Conservation (phyloP, 2,113 vertebrate species). For the Anser brachyrhynchus region DNA sequence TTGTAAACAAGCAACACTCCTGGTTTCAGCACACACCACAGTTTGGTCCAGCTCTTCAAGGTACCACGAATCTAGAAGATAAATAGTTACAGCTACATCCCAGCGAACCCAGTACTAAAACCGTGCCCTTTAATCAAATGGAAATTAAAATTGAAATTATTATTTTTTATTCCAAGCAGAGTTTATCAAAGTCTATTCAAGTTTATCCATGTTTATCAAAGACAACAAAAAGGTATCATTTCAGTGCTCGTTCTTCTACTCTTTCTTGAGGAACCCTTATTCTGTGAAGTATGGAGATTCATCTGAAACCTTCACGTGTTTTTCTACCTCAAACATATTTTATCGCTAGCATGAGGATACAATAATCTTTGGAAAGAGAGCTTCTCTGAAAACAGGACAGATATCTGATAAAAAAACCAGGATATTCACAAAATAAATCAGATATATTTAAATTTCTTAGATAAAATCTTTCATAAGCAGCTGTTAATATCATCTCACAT, state of each 20-base stretch:
- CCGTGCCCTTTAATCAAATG: not conserved
- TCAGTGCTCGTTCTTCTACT: not conserved
- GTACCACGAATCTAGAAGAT: slow-evolving; percentile 92
- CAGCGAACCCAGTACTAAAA: not conserved
- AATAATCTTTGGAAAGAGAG: not conserved
- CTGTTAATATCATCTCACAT: not conserved
- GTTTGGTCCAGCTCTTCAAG: slow-evolving; percentile 98
- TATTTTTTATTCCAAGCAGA: not conserved
- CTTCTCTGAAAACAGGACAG: not conserved
- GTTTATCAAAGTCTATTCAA: not conserved
- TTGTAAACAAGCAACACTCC: slow-evolving; percentile 97
- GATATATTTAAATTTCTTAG: not conserved
- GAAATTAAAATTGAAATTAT: not conserved
- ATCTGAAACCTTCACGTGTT: not conserved
- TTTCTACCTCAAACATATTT: not conserved
- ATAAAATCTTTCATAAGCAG: not conserved
- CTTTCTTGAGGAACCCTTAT: not conserved
- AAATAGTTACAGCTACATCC: not conserved
- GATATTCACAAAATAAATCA: not conserved
- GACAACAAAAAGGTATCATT: not conserved
- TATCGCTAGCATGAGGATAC: not conserved
- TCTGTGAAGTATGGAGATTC: not conserved
- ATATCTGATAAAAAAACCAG: not conserved
- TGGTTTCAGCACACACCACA: slow-evolving; percentile 98
- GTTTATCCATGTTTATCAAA: not conserved